Evolutionary conservation across 2,113 vertebrate genomes (phyloP).

Genomic region (Fregetta grallaria): DNA sequence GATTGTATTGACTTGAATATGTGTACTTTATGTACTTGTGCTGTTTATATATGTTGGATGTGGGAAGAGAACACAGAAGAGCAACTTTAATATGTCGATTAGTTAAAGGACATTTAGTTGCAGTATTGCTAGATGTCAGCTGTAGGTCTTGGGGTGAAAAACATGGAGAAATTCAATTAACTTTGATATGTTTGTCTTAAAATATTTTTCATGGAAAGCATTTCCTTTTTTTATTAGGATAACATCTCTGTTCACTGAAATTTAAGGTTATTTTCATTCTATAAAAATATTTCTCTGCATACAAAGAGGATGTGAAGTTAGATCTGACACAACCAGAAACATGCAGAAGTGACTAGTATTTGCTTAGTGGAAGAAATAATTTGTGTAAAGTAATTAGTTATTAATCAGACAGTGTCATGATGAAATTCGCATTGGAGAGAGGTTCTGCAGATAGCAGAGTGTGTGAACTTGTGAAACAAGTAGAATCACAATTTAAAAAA

Average conservation of each 20-base stretch:
- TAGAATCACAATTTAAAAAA: background rate
- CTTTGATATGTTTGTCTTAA: background rate
- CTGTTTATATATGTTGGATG: background rate
- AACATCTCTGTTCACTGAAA: background rate
- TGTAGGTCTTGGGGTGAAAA: background rate
- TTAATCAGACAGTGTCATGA: background rate
- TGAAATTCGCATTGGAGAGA: background rate
- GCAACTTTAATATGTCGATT: background rate
- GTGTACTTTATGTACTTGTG: constrained; percentile 20
- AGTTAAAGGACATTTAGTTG: background rate
- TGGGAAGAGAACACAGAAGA: constrained; percentile 7
- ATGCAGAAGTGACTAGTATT: background rate
- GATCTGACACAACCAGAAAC: background rate
- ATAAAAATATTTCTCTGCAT: background rate
- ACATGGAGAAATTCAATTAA: background rate
- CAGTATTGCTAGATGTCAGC: background rate
- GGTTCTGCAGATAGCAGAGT: background rate
- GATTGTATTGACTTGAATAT: constrained; percentile 38
- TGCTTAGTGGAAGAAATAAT: background rate
- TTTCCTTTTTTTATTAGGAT: background rate
- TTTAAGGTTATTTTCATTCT: background rate
- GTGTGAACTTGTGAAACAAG: background rate
- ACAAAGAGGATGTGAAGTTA: background rate
- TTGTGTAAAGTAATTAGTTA: background rate
- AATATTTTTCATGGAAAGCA: background rate